These are phyloP conservation scores for Conus betulinus DNA, from an alignment of 1,140 invertebrate genomes.

Conservation along the genomic window DNA sequence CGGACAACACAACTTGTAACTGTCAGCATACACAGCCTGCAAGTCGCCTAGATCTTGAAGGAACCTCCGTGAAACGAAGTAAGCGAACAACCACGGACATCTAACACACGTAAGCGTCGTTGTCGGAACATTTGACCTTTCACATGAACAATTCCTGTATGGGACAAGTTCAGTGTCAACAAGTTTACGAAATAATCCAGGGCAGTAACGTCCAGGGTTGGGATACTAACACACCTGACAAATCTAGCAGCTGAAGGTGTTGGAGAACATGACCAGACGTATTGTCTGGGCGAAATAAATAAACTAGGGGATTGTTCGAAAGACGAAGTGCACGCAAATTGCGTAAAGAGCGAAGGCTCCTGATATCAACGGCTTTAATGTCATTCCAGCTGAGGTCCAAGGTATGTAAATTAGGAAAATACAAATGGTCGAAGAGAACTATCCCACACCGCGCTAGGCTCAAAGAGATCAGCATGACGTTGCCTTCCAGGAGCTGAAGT, in stretches of 20 bases:
- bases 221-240: not conserved
- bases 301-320: not conserved
- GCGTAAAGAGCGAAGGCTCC: slow-evolving; percentile 1
- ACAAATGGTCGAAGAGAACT: not conserved
- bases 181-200: slow-evolving; percentile 5
- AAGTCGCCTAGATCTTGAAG: slow-evolving; percentile 30
- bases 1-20: slow-evolving; percentile 49
- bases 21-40: slow-evolving; percentile 36
- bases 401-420: not conserved
- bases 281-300: not conserved
- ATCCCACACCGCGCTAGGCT: not conserved
- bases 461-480: not conserved
- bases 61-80: slow-evolving; percentile 20
- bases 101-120: not conserved
- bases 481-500: not conserved
- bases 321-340: slow-evolving; percentile 27
- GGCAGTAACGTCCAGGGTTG: not conserved
- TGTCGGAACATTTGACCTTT: slow-evolving; percentile 22
- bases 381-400: slow-evolving; percentile 36
- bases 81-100: slow-evolving; percentile 28
- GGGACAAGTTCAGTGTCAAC: not conserved
- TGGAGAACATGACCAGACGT: not conserved
- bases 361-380: not conserved
- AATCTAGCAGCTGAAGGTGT: not conserved
- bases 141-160: not conserved